phyloP scores from a whole-genome alignment of 2,888 invertebrate genomes.

The Euplagia quadripunctaria region DNA sequence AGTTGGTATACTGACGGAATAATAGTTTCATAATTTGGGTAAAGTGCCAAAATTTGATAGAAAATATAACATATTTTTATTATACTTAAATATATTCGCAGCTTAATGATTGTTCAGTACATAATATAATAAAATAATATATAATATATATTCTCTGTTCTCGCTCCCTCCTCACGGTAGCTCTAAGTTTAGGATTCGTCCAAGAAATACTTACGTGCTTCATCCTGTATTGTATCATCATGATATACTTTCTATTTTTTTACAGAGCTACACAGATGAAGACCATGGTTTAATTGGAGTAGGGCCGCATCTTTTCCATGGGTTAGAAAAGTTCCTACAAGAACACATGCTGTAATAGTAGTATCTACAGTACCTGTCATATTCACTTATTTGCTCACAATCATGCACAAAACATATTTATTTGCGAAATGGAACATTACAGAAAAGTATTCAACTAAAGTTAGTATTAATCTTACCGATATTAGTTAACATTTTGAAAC shows the following conservation, averaged over 20 bases:
- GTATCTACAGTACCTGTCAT: conserved; percentile 18
- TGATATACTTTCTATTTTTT: conserved; percentile 53
- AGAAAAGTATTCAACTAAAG: conserved; percentile 16
- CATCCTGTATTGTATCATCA: no score
- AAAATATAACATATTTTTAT: no score
- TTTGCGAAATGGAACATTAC: conserved; percentile 5
- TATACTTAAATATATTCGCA: no score
- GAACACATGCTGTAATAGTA: conserved; percentile 74
- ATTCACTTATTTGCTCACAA: conserved; percentile 33
- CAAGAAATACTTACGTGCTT: no score
- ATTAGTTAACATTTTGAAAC: not conserved
- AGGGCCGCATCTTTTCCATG: conserved; percentile 95
- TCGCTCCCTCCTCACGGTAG: no score
- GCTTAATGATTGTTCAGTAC: no score
- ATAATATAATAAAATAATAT: no score
- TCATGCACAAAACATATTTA: conserved; percentile 10
- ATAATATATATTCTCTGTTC: no score
- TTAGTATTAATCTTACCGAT: conserved; percentile 1
- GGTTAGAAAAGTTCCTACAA: conserved; percentile 93
- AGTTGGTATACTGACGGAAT: not conserved
- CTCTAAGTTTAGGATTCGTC: no score
- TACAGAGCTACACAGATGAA: conserved; percentile 97
- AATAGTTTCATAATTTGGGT: not conserved
- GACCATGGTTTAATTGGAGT: conserved; percentile 95
- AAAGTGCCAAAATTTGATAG: no score